Evolutionary conservation across 2,113 vertebrate species (phyloP).

Genomic region (Stegastes partitus): DNA sequence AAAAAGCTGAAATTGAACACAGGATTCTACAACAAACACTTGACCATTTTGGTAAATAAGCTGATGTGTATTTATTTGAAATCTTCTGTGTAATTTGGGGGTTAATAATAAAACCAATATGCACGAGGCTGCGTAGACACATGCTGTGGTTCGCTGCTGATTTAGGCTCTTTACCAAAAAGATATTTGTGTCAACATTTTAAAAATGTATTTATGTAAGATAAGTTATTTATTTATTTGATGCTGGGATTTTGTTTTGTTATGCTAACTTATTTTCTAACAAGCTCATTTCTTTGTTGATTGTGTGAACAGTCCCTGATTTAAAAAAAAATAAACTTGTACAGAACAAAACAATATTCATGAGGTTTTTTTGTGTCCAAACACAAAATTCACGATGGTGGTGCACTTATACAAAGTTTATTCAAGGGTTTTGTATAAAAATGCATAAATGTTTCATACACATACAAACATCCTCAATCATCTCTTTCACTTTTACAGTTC

Average conservation of each 20-base stretch:
- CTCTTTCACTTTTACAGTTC: neutral
- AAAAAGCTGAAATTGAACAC: neutral
- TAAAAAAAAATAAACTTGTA: conserved; percentile 43
- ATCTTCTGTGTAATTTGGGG: neutral
- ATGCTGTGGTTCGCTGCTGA: conserved; percentile 6
- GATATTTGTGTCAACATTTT: neutral
- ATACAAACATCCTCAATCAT: neutral
- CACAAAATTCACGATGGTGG: neutral
- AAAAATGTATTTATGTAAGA: conserved; percentile 80
- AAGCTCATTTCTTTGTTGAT: conserved; percentile 21
- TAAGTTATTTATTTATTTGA: conserved; percentile 89
- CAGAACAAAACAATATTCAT: neutral
- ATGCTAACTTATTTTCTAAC: conserved; percentile 76
- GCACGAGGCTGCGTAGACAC: conserved; percentile 22
- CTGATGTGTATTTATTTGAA: conserved; percentile 56
- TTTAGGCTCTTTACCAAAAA: conserved; percentile 11
- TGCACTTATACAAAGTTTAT: conserved; percentile 27
- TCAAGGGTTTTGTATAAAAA: conserved; percentile 31
- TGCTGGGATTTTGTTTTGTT: conserved; percentile 37
- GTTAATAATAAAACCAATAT: neutral
- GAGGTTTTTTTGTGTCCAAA: neutral
- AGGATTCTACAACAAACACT: conserved; percentile 26
- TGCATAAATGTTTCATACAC: neutral
- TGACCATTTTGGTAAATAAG: conserved; percentile 59
- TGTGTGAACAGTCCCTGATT: conserved; percentile 55